Conservation (phyloP, 2,797 vertebrate species). For the Sebastes aleutianus region DNA sequence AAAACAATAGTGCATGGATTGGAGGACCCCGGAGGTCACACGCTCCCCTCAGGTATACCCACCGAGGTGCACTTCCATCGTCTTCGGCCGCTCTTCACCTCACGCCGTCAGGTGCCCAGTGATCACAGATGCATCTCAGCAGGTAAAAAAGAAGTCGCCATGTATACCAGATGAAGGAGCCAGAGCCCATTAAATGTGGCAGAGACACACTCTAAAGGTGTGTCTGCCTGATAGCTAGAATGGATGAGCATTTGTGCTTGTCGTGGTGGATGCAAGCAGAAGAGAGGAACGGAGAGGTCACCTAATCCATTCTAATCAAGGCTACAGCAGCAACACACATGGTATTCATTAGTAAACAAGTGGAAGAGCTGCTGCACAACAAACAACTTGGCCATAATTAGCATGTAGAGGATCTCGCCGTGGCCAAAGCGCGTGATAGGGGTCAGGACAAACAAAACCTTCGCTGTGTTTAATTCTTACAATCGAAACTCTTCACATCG, state of each 20-base stretch:
- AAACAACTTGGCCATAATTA: constrained; percentile 75
- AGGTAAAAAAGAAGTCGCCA: constrained; percentile 36
- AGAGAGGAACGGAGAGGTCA: constrained; percentile 67
- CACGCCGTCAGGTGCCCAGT: constrained; percentile 11
- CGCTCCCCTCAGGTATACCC: constrained; percentile 63
- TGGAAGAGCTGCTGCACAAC: constrained; percentile 63
- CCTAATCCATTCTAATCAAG: constrained; percentile 82
- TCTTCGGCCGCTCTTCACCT: constrained; percentile 29
- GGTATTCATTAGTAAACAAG: constrained; percentile 82
- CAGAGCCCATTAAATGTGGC: constrained; percentile 49
- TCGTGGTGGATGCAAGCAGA: constrained; percentile 50
- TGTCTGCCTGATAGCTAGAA: constrained; percentile 40
- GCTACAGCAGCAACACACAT: constrained; percentile 71
- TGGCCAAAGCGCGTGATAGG: constrained; percentile 67
- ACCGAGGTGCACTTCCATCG: constrained; percentile 47
- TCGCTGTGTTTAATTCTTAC: constrained; percentile 33
- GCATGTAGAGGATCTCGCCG: constrained; percentile 70
- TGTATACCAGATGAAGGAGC: constrained; percentile 27
- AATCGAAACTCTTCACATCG: constrained; percentile 35
- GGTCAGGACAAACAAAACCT: constrained; percentile 63
- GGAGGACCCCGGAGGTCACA: constrained; percentile 73
- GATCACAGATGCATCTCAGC: constrained; percentile 62
- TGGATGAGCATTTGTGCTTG: constrained; percentile 52
- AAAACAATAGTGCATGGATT: constrained; percentile 81
- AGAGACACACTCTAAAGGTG: constrained; percentile 59